phyloP scores from a whole-genome alignment of 2,888 invertebrate species.

The Cantharis rufa region DNA sequence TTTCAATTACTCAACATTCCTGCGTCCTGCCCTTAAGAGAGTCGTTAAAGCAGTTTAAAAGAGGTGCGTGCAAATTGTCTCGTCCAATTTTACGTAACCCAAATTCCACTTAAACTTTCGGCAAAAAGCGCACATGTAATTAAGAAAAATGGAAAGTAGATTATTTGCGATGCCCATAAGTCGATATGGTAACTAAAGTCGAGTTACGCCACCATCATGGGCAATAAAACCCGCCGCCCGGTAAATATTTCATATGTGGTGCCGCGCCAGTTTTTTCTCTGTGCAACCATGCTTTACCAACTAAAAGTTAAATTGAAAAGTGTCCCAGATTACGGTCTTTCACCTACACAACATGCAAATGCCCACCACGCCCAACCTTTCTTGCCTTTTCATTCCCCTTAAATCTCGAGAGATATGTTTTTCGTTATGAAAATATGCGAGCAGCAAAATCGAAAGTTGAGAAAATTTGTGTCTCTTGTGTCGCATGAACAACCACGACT shows the following conservation, averaged over 20 bases:
- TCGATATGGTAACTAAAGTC: conserved; percentile 22
- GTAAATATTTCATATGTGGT: conserved; percentile 23
- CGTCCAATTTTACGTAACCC: conserved; percentile 9
- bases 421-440: conserved; percentile 6
- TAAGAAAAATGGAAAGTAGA: conserved; percentile 34
- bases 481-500: conserved; percentile 3
- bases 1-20: neutral
- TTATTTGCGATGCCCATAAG: conserved; percentile 16
- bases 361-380: conserved; percentile 32
- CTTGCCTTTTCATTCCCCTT: conserved; percentile 16
- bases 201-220: conserved; percentile 20
- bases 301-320: conserved; percentile 41
- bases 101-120: conserved; percentile 5
- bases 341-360: conserved; percentile 42
- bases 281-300: conserved; percentile 17
- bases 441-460: conserved; percentile 14
- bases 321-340: conserved; percentile 47
- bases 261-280: conserved; percentile 29
- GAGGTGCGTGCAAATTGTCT: neutral
- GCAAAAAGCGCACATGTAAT: conserved; percentile 9
- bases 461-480: conserved; percentile 5
- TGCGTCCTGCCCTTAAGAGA: neutral
- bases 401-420: conserved; percentile 4
- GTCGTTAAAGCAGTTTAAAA: neutral
- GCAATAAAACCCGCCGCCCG: conserved; percentile 12